These are phyloP conservation scores for Agapornis roseicollis DNA, from an alignment of 2,113 vertebrate species.

Conservation along the genomic window DNA sequence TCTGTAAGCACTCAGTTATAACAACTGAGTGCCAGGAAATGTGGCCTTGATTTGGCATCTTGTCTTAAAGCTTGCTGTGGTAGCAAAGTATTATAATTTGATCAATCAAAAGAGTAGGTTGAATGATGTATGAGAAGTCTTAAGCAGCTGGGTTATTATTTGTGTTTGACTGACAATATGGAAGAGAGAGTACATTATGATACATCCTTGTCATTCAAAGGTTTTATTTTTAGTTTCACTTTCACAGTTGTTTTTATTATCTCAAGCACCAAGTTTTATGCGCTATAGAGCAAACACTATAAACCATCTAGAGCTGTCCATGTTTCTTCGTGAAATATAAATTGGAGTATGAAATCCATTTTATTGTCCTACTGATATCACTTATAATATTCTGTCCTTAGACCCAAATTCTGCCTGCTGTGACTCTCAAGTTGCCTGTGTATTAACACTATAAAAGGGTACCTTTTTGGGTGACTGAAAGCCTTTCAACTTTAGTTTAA, in stretches of 20 bases:
- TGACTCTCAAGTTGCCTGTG: background rate
- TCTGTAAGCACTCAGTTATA: background rate
- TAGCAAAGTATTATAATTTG: background rate
- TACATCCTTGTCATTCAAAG: background rate
- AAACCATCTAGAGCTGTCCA: background rate
- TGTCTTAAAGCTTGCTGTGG: background rate
- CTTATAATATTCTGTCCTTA: background rate
- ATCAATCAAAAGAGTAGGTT: background rate
- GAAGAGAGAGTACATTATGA: background rate
- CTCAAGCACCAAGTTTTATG: background rate
- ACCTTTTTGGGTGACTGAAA: background rate
- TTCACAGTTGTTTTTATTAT: constrained; percentile 16
- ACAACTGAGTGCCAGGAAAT: background rate
- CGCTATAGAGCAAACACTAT: background rate
- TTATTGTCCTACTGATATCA: background rate
- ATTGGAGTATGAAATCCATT: background rate
- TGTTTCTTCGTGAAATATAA: background rate
- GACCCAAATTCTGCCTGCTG: background rate
- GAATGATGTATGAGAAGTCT: background rate
- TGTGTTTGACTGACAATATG: background rate
- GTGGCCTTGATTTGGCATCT: background rate
- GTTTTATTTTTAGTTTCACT: constrained; percentile 5
- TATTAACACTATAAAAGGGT: background rate
- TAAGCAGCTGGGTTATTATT: background rate
- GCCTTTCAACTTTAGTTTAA: background rate